A percentile compares a stretch with the other conserved stretches of the same genome.
These are phyloP conservation scores for Pinna nobilis DNA, from an alignment of 1,140 invertebrate genomes.

Conservation along the genomic window DNA sequence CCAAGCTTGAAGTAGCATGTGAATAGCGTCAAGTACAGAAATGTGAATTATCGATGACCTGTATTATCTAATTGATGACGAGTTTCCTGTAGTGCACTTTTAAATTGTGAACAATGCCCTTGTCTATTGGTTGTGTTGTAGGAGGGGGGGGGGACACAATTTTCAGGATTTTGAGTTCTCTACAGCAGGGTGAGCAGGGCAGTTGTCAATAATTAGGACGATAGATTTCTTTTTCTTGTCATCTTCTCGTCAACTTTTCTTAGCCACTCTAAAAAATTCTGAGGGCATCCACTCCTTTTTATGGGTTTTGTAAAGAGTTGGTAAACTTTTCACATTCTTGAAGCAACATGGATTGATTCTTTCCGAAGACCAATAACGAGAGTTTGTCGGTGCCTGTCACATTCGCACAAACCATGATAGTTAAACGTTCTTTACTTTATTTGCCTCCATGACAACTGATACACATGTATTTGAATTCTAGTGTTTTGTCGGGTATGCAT, in stretches of 20 bases:
- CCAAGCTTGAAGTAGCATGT: conserved; percentile 11
- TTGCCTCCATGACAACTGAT: conserved; percentile 46
- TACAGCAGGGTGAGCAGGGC: neutral
- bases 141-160: no score
- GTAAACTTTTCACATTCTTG: neutral
- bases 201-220: neutral
- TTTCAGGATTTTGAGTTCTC: no score
- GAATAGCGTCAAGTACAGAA: conserved; percentile 11
- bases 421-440: conserved; percentile 48
- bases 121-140: no score
- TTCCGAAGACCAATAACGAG: no score
- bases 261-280: neutral
- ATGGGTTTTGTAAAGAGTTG: neutral
- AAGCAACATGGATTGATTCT: neutral
- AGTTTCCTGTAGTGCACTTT: no score
- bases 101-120: no score
- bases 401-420: conserved; percentile 31
- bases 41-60: conserved; percentile 19
- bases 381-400: conserved; percentile 15
- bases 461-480: conserved; percentile 40
- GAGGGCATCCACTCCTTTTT: conserved; percentile 2
- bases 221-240: neutral
- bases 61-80: neutral
- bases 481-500: conserved; percentile 42
- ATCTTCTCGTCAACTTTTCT: neutral